Percentiles rank a stretch among this genome's conserved stretches.
Evolutionary conservation across 2,113 vertebrate genomes (phyloP).

Genomic region (Mus pahari): DNA sequence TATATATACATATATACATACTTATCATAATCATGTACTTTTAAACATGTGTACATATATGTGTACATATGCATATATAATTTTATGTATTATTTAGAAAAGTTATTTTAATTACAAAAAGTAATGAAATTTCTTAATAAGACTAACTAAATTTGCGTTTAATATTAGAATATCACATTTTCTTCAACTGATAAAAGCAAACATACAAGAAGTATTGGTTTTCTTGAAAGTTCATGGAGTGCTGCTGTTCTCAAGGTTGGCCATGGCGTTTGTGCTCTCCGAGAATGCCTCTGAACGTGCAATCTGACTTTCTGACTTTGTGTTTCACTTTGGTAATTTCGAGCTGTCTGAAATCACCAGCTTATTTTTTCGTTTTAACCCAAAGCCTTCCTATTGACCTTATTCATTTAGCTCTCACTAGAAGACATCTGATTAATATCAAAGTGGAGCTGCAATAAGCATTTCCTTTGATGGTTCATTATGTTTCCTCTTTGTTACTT

Average conservation of each 20-base stretch:
- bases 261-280: slow-evolving; percentile 76
- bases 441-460: slow-evolving; percentile 71
- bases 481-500: slow-evolving; percentile 71
- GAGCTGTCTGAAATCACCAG: slow-evolving; percentile 77
- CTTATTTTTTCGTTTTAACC: slow-evolving; percentile 60
- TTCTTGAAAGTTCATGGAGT: slow-evolving; percentile 45
- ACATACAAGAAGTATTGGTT: slow-evolving; percentile 39
- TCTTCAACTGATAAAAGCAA: slow-evolving; percentile 60
- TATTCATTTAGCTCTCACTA: slow-evolving; percentile 67
- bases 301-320: slow-evolving; percentile 80
- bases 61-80: too few relatives aligned
- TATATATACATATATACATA: too few relatives aligned
- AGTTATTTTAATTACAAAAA: slow-evolving; percentile 39
- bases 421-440: slow-evolving; percentile 71
- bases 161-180: slow-evolving; percentile 66
- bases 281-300: slow-evolving; percentile 70
- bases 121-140: slow-evolving; percentile 14
- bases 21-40: too few relatives aligned
- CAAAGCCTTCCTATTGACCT: slow-evolving; percentile 73
- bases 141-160: slow-evolving; percentile 64
- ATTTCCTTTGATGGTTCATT: slow-evolving; percentile 80
- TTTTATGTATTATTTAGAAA: neutral
- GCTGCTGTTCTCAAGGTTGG: slow-evolving; percentile 68
- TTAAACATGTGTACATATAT: too few relatives aligned
- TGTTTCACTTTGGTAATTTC: slow-evolving; percentile 75